These are phyloP conservation scores for Brachionus calyciflorus DNA, from an alignment of 1,140 invertebrate genomes.

Conservation along the genomic window DNA sequence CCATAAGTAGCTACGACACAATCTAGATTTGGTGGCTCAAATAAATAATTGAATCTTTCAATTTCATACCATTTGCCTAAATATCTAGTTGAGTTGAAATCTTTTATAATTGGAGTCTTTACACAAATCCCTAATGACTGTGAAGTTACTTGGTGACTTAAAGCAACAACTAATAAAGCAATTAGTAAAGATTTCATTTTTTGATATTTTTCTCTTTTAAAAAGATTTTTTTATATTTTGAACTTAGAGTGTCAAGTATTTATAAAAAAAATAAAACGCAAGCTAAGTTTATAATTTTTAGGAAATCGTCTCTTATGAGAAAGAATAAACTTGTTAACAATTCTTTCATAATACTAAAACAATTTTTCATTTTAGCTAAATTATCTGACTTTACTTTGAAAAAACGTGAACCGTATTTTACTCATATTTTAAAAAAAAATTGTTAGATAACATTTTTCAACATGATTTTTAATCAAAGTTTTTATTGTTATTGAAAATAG, in stretches of 20 bases:
- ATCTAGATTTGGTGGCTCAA: not conserved
- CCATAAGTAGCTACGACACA: not conserved
- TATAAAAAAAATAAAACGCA: not conserved
- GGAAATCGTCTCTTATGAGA: not conserved
- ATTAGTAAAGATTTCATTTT: not conserved
- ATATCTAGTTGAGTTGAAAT: not conserved
- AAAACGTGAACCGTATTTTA: conserved; percentile 2
- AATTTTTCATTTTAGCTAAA: conserved; percentile 7
- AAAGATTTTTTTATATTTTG: not conserved
- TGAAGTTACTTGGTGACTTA: not conserved
- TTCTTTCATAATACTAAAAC: not conserved
- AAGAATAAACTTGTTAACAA: not conserved
- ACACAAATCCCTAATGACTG: not conserved
- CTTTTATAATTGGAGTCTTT: too few species aligned
- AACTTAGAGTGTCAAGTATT: too few species aligned
- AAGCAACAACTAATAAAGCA: not conserved
- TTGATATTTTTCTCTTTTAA: too few species aligned
- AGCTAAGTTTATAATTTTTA: not conserved
- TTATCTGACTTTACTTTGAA: not conserved
- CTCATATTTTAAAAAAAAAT: not conserved
- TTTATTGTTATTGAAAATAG: too few species aligned
- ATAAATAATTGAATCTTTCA: not conserved
- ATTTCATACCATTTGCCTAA: not conserved
- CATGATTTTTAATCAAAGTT: too few species aligned
- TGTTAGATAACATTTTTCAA: too few species aligned